phyloP scores from a whole-genome alignment of 2,113 vertebrate species.

The Dipodomys ordii region DNA sequence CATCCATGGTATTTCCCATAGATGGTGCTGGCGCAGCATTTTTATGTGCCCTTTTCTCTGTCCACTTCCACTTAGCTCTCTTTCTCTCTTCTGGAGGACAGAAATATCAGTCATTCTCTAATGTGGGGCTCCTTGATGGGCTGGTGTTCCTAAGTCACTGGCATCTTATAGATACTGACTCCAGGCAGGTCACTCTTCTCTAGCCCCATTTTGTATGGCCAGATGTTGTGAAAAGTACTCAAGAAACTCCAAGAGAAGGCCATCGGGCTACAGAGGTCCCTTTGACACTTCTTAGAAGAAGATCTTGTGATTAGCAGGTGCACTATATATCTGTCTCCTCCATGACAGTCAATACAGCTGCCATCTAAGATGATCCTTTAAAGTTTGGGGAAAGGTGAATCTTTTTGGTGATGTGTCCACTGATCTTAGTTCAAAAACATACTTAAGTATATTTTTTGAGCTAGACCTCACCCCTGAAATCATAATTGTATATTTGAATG shows the following conservation, averaged over 20 bases:
- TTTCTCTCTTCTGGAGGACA: neutral
- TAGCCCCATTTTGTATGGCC: neutral
- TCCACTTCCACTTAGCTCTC: neutral
- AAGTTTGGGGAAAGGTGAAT: neutral
- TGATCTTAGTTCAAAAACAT: neutral
- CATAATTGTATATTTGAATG: neutral
- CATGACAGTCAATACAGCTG: neutral
- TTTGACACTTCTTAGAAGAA: neutral
- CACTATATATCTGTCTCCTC: neutral
- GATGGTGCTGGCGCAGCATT: neutral
- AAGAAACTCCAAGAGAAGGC: neutral
- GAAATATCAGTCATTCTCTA: too few relatives aligned
- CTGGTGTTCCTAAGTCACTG: neutral
- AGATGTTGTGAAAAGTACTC: neutral
- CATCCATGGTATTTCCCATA: accelerated
- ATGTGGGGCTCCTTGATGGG: too few relatives aligned
- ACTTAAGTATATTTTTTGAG: neutral
- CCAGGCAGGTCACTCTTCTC: neutral
- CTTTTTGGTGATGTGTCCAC: neutral
- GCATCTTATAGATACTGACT: neutral
- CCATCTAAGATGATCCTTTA: neutral
- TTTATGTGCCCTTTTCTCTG: neutral
- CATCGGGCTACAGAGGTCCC: too few relatives aligned
- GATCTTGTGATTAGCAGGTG: neutral
- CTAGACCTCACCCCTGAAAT: neutral